Evolutionary conservation across 2,797 vertebrate genomes (phyloP).

Genomic region (Rhinophrynus dorsalis): DNA sequence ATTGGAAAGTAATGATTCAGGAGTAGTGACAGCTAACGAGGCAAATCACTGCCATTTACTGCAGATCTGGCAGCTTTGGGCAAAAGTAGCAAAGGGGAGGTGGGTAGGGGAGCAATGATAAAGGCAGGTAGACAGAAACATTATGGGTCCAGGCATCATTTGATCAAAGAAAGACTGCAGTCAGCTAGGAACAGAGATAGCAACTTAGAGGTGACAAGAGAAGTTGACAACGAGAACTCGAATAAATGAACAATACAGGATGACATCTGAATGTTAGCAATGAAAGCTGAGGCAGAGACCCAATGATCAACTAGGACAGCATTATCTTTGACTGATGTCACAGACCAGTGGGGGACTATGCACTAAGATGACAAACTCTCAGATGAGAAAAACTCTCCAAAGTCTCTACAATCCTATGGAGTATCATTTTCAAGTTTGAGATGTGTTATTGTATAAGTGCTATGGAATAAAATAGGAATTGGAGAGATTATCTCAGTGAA

Average conservation of each 20-base stretch:
- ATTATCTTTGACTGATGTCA: not conserved
- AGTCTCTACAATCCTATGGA: too few species aligned
- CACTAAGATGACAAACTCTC: too few species aligned
- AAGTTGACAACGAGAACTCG: not conserved
- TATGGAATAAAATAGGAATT: too few species aligned
- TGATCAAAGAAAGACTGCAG: not conserved
- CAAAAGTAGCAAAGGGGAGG: not conserved
- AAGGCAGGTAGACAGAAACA: not conserved
- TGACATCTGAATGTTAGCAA: not conserved
- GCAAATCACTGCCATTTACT: slow-evolving; percentile 1
- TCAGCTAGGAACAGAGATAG: not conserved
- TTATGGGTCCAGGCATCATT: not conserved
- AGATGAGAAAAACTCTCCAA: not conserved
- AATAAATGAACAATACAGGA: not conserved
- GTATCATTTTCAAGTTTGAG: too few species aligned
- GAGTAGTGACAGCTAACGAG: slow-evolving; percentile 19
- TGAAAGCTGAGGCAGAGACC: not conserved
- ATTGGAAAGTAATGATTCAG: slow-evolving; percentile 32
- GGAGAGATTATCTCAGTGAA: too few species aligned
- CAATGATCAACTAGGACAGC: not conserved
- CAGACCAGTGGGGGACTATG: too few species aligned
- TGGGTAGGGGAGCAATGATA: not conserved
- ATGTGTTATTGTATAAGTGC: too few species aligned
- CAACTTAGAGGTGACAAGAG: not conserved
- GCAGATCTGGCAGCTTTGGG: slow-evolving; percentile 3